A percentile compares a stretch with the other conserved stretches of the same genome.
Conservation (phyloP, 2,888 invertebrate species). For the Bombylius discolor region DNA sequence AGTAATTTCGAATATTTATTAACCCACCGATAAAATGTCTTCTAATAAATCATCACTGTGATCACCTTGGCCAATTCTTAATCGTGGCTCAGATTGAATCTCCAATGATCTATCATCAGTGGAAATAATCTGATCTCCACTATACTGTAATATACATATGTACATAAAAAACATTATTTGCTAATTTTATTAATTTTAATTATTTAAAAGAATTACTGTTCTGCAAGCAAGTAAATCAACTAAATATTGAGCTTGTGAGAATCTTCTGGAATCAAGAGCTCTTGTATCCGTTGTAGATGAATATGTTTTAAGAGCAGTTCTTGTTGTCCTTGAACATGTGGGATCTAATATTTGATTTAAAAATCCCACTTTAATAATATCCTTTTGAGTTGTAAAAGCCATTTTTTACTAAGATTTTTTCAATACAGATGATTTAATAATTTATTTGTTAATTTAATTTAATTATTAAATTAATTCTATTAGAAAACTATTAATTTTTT, state of each 20-base stretch:
- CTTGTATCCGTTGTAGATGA: conserved; percentile 26
- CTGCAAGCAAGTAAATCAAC: conserved; percentile 28
- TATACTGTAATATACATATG: background rate
- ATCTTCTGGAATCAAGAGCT: conserved; percentile 27
- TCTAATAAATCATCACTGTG: background rate
- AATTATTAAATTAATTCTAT: too few species aligned
- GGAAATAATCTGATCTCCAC: background rate
- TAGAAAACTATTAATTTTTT: too few species aligned
- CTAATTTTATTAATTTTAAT: too few species aligned
- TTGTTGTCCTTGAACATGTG: conserved; percentile 21
- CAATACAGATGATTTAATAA: too few species aligned
- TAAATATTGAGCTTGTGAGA: conserved; percentile 26
- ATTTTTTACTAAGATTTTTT: conserved; percentile 14
- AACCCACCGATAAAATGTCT: background rate
- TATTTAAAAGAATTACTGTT: conserved; percentile 11
- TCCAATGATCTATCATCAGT: background rate
- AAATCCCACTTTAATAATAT: conserved; percentile 29
- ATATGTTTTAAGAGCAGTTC: conserved; percentile 26
- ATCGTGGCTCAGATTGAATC: too few species aligned
- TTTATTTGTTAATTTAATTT: too few species aligned
- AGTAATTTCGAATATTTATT: too few species aligned
- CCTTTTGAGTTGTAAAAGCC: conserved; percentile 34
- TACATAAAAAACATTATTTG: too few species aligned
- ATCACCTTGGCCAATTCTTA: background rate
- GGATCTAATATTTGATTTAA: conserved; percentile 20